Base-by-base conservation (phyloP, 1,140 invertebrate genomes). In the Vollenhovia emeryi region DNA sequence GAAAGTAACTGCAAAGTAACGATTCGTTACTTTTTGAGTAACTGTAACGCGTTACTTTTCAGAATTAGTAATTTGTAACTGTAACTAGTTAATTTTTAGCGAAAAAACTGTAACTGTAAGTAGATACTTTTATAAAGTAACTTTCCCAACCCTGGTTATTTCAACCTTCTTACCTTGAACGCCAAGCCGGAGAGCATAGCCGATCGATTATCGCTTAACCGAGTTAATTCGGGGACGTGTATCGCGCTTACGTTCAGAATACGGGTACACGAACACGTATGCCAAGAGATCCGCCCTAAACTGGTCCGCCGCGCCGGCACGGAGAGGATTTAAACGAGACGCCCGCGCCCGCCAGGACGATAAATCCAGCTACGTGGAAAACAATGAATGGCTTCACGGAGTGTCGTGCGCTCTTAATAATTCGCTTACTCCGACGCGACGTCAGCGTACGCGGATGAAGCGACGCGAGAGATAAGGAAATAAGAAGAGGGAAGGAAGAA, bases 221-320 rank as follows among this genome's bases (percentile, higher is more conserved):
- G 82, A 87, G 84, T 88, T 88, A 88, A 87, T 88, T 88, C 52
- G 60, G 64, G 43, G 62, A 59, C 87, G 52, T 57, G 87, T 73
- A 64, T 79, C 69, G 79, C 45, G 86, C 87, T 87, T 87, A 87
- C 86, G 52, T 73, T 82, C 66, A 57, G 66, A 57, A 48, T 82
- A 69, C 52, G 30, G 68, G 86, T 84, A 87, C 71, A 71, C 40
- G 64, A 62, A 69, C 80, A 55, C 18, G 33, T 66, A 75, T 40
- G 71, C 78, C 36, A 50, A 52, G 40, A 76, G 86, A 30, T 57
- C 86, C 87, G 87, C 87, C 87, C 87, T 40, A 88, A 87, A 68
- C 86, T 88, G 80, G 76, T 88, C 71, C 86, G 86, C 43, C 55
- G 79, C 40, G 40, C 55, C 43, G 40, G 33, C 62, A 62, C 2